Percentiles rank a stretch among this genome's conserved stretches.
Conservation (phyloP, 2,797 vertebrate genomes). For the Pygocentrus nattereri region DNA sequence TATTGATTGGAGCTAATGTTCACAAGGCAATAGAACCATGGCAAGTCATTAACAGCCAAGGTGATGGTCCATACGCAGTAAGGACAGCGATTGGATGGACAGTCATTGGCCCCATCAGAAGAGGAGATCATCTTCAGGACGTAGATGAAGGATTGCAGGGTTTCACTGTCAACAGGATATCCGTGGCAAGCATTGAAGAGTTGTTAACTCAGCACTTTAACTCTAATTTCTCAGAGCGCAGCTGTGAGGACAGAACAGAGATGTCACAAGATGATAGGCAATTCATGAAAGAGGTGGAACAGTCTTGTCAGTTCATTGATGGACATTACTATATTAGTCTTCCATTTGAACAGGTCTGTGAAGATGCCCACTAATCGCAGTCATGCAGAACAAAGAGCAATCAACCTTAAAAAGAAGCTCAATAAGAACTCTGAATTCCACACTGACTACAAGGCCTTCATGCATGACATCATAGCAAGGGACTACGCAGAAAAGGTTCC, state of each 20-base stretch:
- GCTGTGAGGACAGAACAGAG: constrained; percentile 9
- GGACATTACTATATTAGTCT: constrained; percentile 9
- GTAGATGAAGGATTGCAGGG: background rate
- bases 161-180: no score
- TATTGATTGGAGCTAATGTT: no score
- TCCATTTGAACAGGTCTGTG: no score
- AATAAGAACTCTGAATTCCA: no score
- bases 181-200: constrained; percentile 11
- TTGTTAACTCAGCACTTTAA: background rate
- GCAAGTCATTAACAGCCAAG: background rate
- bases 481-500: no score
- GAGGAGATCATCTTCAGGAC: background rate
- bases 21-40: background rate
- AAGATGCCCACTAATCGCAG: constrained; percentile 2
- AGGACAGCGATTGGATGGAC: background rate
- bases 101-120: constrained; percentile 2
- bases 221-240: constrained; percentile 19
- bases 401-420: no score
- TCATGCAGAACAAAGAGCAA: no score
- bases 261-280: constrained; percentile 24
- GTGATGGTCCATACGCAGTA: background rate
- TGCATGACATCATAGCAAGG: no score
- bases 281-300: constrained; percentile 5
- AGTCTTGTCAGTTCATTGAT: background rate
- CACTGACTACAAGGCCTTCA: no score